phyloP scores from a whole-genome alignment of 2,888 invertebrate species.

The Cotesia congregata region DNA sequence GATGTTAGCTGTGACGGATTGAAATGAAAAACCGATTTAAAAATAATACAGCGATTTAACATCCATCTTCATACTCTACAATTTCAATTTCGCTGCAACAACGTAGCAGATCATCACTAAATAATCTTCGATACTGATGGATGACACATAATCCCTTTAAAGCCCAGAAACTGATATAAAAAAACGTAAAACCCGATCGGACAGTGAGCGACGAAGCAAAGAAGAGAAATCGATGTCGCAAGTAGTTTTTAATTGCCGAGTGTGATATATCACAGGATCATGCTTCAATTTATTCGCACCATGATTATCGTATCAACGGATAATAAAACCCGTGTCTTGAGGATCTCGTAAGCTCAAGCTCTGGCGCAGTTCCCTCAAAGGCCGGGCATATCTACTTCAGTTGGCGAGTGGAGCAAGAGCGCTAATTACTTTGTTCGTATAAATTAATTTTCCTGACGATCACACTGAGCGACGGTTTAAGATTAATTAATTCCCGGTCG shows the following conservation, averaged over 20 bases:
- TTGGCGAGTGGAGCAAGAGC: conserved; percentile 4
- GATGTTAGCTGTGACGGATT: too few species aligned
- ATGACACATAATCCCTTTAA: conserved; percentile 16
- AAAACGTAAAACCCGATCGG: conserved; percentile 26
- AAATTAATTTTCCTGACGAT: conserved; percentile 58
- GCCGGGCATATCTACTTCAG: too few species aligned
- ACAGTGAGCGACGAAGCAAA: conserved; percentile 18
- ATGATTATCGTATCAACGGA: conserved; percentile 29
- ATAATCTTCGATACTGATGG: conserved; percentile 18
- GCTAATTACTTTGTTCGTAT: conserved; percentile 53
- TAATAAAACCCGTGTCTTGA: conserved; percentile 15
- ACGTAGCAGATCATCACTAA: neutral
- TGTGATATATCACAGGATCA: conserved; percentile 20
- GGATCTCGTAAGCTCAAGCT: neutral
- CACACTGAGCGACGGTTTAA: conserved; percentile 43
- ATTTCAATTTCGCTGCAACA: too few species aligned
- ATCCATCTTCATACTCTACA: too few species aligned
- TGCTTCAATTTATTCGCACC: conserved; percentile 33
- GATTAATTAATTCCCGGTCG: conserved; percentile 56
- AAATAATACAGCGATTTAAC: too few species aligned
- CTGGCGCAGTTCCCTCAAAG: too few species aligned
- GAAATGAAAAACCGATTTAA: too few species aligned
- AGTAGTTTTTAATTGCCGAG: conserved; percentile 35
- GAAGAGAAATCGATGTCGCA: conserved; percentile 32
- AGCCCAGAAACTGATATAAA: conserved; percentile 23